Evolutionary conservation across 2,797 vertebrate genomes (phyloP).

Genomic region (Fistularia tabacaria): DNA sequence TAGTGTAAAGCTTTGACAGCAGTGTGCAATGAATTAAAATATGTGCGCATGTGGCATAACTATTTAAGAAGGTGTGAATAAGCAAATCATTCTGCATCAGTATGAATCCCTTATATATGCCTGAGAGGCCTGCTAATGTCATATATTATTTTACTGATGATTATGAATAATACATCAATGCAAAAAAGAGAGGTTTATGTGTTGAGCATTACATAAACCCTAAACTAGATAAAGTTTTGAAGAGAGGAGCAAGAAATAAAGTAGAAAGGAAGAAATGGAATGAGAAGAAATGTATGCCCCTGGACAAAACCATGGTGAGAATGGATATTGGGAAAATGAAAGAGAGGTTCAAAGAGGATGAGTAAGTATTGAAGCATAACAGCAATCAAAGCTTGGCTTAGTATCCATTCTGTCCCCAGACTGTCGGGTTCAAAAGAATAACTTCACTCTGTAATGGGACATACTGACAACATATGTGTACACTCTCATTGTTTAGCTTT

Average conservation of each 20-base stretch:
- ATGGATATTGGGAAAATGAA: constrained; percentile 37
- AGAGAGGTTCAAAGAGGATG: constrained; percentile 39
- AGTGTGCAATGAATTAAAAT: no score
- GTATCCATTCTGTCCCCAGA: constrained; percentile 47
- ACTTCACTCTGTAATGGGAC: constrained; percentile 37
- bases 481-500: constrained; percentile 50
- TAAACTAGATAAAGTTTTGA: not conserved
- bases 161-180: constrained; percentile 17
- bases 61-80: no score
- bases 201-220: constrained; percentile 1
- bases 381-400: constrained; percentile 53
- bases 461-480: constrained; percentile 58
- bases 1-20: no score
- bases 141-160: not conserved
- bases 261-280: constrained; percentile 9
- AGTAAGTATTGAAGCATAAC: constrained; percentile 39
- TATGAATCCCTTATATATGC: not conserved
- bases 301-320: constrained; percentile 9
- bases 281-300: no score
- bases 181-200: constrained; percentile 4
- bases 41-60: no score
- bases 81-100: no score
- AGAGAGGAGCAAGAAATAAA: constrained; percentile 13
- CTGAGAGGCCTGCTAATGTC: no score
- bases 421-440: constrained; percentile 17